Base-by-base conservation (phyloP, 2,113 vertebrate genomes). In the Psilopogon haemacephalus region DNA sequence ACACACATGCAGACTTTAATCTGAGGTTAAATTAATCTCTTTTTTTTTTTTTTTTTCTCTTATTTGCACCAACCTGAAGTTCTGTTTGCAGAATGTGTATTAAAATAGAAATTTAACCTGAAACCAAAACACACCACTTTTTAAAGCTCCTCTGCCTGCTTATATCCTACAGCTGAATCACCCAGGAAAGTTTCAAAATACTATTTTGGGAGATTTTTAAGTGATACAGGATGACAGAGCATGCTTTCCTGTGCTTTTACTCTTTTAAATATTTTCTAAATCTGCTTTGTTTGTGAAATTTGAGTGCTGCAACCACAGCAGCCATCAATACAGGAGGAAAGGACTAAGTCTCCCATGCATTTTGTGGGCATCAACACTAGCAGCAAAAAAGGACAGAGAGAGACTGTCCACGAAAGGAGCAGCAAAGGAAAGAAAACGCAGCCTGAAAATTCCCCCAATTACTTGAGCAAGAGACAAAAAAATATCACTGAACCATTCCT, bases 21-120 rank as follows among this genome's bases (percentile, higher is more conserved):
- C 46, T 28, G 54, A 86, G 30, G n/a, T 24, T 80, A 95, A 94
- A 91, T 81, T 83, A 8, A 74, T 89, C 52, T 89, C 84, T 90
- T 70, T 83, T 80, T 70, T 77, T 86, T 77, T 86, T 82, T 90
- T 50, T 86, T 90, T 67, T 86, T 19, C 33, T 90, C 48, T 26
- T 78, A 87, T 90, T 92, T 84, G 19, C 83, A 77, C n/a, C 60
- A 90, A 74, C 32, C 30, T 71, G 52, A 86, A 86, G 20, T 85
- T 89, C 52, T 60, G 42, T 52, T 92, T 83, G 68, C 56, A 91
- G 60, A 68, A 54, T 2, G 2, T 40, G 8, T 60, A 75, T 58
- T 84, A 84, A 80, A 85, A 94, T 54, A 85, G 11, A 77, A 74
- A 33, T 48, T 73, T 64, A 88, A 80, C 46, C 54, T 64, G 40